Conservation (phyloP, 2,797 vertebrate genomes). For the Eremophila alpestris region DNA sequence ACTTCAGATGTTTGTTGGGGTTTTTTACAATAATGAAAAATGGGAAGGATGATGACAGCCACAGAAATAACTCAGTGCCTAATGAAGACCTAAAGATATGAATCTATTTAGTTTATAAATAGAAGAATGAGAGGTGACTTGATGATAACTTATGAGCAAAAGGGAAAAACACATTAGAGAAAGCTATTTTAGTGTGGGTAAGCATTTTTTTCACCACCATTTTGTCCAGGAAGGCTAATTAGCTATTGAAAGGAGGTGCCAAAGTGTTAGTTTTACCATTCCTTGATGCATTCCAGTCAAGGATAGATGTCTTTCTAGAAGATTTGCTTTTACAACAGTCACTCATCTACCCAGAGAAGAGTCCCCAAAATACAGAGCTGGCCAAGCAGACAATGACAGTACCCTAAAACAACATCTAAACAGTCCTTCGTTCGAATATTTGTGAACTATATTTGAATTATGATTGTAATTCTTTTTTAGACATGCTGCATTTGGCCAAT, state of each 20-base stretch:
- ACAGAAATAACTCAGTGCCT: background rate
- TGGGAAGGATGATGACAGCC: background rate
- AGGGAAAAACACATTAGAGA: background rate
- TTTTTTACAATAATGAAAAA: background rate
- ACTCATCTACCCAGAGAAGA: background rate
- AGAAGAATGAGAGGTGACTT: background rate
- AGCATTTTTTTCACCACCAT: background rate
- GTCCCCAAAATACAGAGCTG: background rate
- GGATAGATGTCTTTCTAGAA: background rate
- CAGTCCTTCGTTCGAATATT: background rate
- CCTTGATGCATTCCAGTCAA: background rate
- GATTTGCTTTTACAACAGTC: background rate
- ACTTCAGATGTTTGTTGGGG: background rate
- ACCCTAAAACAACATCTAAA: background rate
- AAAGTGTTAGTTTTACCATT: background rate
- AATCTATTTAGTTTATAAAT: background rate
- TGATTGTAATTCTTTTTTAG: background rate
- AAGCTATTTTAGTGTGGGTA: background rate
- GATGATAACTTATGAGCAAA: background rate
- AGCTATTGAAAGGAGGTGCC: background rate
- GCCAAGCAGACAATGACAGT: background rate
- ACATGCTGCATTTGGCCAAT: background rate
- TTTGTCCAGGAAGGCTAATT: background rate
- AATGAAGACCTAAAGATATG: background rate
- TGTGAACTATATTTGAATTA: background rate